Conservation (phyloP, 2,888 invertebrate genomes). For the Ashinkailepas kermadecensis region DNA sequence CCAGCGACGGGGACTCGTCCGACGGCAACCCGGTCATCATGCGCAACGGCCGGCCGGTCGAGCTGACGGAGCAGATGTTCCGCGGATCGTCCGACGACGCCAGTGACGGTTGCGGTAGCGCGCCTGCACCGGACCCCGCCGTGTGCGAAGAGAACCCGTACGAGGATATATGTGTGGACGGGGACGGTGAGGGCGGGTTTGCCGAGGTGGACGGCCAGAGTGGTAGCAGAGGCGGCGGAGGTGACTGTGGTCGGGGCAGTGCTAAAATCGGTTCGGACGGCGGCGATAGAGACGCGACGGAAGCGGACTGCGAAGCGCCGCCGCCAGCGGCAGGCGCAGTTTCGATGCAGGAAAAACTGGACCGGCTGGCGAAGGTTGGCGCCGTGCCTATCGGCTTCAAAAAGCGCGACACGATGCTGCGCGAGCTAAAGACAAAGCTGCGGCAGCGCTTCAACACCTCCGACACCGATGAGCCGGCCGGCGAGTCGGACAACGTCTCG, state of each 20-base stretch:
- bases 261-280: background rate
- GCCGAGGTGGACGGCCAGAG: background rate
- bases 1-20: conserved; percentile 23
- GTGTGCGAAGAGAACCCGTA: conserved; percentile 21
- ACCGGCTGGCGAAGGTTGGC: conserved; percentile 28
- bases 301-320: background rate
- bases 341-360: conserved; percentile 26
- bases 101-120: background rate
- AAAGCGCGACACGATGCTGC: conserved; percentile 35
- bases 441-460: conserved; percentile 31
- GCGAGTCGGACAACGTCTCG: background rate
- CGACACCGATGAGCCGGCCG: conserved; percentile 24
- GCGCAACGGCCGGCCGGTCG: conserved; percentile 32
- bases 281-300: background rate
- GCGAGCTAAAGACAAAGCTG: conserved; percentile 35
- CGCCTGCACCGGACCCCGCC: background rate
- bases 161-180: conserved; percentile 23
- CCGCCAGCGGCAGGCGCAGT: background rate
- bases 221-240: background rate
- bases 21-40: conserved; percentile 31
- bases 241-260: background rate
- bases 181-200: too few species aligned
- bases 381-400: conserved; percentile 32
- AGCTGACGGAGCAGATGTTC: conserved; percentile 33
- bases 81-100: conserved; percentile 24